These are phyloP conservation scores for cat (Felis catus) DNA, from an alignment of 2,113 vertebrate species.

Conservation along the genomic window F.catus_Fca126_mat1.0 CM031413.1:74981501-74982000, in stretches of 20 bases:
- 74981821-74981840: not conserved
- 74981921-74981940: not conserved
- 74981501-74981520: not conserved
- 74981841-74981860: too few species aligned
- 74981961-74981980: not conserved
- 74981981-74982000: not conserved
- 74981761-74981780: not conserved
- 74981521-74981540: not conserved
- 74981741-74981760: not conserved
- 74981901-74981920: accelerated
- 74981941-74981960: not conserved
- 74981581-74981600: not conserved
- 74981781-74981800: not conserved
- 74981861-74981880: too few species aligned
- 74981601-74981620: not conserved
- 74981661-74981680: not conserved
- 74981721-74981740: not conserved
- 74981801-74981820: too few species aligned
- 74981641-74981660: not conserved
- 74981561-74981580: not conserved
- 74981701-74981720: not conserved
- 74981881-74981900: not conserved
- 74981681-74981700: not conserved
- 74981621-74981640: not conserved
- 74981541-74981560: not conserved